These are phyloP conservation scores for Drosophila melanogaster DNA, from an alignment of 1,140 invertebrate species.

Conservation along the genomic window DNA sequence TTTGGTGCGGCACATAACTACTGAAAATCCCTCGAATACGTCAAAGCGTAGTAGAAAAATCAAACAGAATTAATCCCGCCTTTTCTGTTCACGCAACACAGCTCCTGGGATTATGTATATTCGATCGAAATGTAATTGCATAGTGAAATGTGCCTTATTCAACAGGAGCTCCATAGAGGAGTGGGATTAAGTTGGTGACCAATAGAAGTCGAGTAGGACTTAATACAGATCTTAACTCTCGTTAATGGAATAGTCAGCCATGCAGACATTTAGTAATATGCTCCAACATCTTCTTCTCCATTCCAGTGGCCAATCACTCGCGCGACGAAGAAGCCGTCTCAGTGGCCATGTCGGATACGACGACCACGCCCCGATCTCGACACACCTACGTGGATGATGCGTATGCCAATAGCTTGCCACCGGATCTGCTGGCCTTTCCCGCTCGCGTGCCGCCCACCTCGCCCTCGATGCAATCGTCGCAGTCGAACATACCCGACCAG, in stretches of 20 bases:
- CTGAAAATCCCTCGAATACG: too few relatives aligned
- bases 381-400: constrained; percentile 82
- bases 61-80: background rate
- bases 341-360: constrained; percentile 85
- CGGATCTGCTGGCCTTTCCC: constrained; percentile 92
- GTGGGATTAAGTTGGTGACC: too few relatives aligned
- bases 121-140: too few relatives aligned
- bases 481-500: constrained; percentile 90
- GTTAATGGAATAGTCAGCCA: too few relatives aligned
- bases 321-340: constrained; percentile 88
- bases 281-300: background rate
- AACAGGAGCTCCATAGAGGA: too few relatives aligned
- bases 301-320: constrained; percentile 84
- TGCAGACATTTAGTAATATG: background rate
- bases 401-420: constrained; percentile 86
- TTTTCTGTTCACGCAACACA: too few relatives aligned
- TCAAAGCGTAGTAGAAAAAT: background rate
- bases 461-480: constrained; percentile 89
- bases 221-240: too few relatives aligned
- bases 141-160: too few relatives aligned
- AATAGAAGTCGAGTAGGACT: too few relatives aligned
- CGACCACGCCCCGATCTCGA: constrained; percentile 71
- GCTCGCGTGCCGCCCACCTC: constrained; percentile 87
- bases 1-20: background rate
- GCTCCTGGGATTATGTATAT: too few relatives aligned